Evolutionary conservation across 2,797 vertebrate genomes (phyloP), one percentile per base, ranked within the genome.

Genomic region (Diplodus sargus): DNA sequence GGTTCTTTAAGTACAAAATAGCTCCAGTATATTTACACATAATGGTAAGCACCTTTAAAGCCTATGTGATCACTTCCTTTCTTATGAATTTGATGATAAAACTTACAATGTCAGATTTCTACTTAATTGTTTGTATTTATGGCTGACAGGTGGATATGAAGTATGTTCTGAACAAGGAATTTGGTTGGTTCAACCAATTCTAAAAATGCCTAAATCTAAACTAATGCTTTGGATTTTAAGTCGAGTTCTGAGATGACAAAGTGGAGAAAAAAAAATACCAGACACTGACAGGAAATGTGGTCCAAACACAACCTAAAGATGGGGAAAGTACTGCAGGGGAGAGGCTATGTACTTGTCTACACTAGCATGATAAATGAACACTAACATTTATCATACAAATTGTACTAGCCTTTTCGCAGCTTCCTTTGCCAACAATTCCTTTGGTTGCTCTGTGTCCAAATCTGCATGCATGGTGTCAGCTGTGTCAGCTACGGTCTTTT

Each of bases 391-490:
- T 97, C 92, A 97, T 96, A 93, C 87, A 89, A 84, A 82, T 65
- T 77, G 45, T 92, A 94, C 98, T 97, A 95, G 97, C 98, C 98
- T 99, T 97, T 96, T 96, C 45, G 82, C 69, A 22, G 91, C 82
- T 52, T 95, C 94, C 90, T 82, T 65, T 25, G 72, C 90, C 79
- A 83, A 87, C 51, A 85, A 90, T 72, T 91, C 87, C 85, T 93
- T 87, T 71, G 79, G 89, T 28, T 85, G 68, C 28, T 90, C 87
- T 80, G 83, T 64, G 71, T 28, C 82, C 83, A 92, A 74, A 53
- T 74, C 14, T 86, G 79, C 76, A 61, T 78, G 69, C 43, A 67
- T 0, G 4, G 25, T 75, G 13, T 86, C 84, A 70, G 82, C 57
- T 49, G 77, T 4, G n/a, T 57, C 71, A 58, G 53, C 72, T 17